phyloP scores from a whole-genome alignment of 2,113 vertebrate species.

The Struthidea cinerea region DNA sequence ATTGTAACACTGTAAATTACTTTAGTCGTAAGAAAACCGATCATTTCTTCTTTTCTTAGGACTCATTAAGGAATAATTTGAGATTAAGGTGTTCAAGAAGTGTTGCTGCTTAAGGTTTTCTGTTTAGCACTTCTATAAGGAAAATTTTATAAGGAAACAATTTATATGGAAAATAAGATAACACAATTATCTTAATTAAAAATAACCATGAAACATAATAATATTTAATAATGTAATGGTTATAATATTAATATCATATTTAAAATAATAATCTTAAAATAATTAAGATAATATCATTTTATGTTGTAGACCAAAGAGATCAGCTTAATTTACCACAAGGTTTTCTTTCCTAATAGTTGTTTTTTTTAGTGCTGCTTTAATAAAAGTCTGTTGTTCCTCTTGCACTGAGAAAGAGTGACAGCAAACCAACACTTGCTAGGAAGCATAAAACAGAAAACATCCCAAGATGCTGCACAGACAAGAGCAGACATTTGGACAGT shows the following conservation, averaged over 20 bases:
- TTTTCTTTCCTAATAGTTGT: background rate
- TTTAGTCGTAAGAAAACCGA: background rate
- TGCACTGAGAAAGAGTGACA: background rate
- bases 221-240: background rate
- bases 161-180: background rate
- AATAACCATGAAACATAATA: background rate
- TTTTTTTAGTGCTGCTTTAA: background rate
- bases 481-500: rapidly evolving
- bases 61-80: background rate
- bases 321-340: background rate
- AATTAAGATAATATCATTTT: background rate
- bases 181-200: background rate
- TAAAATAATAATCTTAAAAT: background rate
- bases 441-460: background rate
- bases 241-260: background rate
- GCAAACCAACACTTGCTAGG: background rate
- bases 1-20: background rate
- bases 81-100: background rate
- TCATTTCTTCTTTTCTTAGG: background rate
- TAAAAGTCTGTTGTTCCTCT: background rate
- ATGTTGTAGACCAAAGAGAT: background rate
- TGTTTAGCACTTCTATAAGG: background rate
- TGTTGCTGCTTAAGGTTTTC: background rate
- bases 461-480: background rate
- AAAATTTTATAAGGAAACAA: background rate